Evolutionary conservation across 2,888 invertebrate genomes (phyloP).

Genomic region (Lepidochrysops patricia): DNA sequence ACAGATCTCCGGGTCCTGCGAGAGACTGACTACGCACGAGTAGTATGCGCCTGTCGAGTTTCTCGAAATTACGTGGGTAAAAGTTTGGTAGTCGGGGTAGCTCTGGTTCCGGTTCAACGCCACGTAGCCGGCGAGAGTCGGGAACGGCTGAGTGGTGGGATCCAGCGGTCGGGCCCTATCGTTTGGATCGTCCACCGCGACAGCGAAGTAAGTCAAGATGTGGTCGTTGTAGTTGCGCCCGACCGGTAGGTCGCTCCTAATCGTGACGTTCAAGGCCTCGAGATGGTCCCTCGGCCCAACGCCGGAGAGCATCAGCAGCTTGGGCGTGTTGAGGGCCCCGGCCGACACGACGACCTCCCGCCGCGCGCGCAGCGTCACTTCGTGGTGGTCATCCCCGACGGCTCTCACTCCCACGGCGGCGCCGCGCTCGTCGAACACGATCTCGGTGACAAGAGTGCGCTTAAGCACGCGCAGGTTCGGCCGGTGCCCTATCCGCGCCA

Average conservation of each 20-base stretch:
- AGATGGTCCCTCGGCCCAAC: constrained; percentile 38
- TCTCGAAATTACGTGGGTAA: constrained; percentile 26
- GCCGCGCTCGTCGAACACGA: constrained; percentile 34
- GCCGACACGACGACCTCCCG: constrained; percentile 40
- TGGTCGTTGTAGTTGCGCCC: constrained; percentile 39
- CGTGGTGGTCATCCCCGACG: constrained; percentile 20
- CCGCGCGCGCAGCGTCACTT: constrained; percentile 27
- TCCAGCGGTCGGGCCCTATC: constrained; percentile 14
- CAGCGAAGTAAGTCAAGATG: constrained; percentile 16
- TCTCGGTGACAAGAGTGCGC: constrained; percentile 32
- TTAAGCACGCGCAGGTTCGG: constrained; percentile 34
- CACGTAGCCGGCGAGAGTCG: constrained; percentile 25
- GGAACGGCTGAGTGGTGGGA: constrained; percentile 16
- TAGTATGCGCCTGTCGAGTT: constrained; percentile 26
- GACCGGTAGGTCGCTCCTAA: constrained; percentile 35
- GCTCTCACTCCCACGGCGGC: constrained; percentile 34
- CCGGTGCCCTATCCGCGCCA: constrained; percentile 28
- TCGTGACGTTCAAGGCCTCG: constrained; percentile 27
- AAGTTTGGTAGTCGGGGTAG: constrained; percentile 31
- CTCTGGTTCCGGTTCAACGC: constrained; percentile 24
- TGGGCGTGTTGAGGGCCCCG: constrained; percentile 37
- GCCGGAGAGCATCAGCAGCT: constrained; percentile 40
- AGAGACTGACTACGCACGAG: constrained; percentile 28
- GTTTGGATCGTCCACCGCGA: neutral
- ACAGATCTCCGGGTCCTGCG: constrained; percentile 30